Evolutionary conservation across 2,888 invertebrate species (phyloP).

Genomic region (Loripinus fragilis): DNA sequence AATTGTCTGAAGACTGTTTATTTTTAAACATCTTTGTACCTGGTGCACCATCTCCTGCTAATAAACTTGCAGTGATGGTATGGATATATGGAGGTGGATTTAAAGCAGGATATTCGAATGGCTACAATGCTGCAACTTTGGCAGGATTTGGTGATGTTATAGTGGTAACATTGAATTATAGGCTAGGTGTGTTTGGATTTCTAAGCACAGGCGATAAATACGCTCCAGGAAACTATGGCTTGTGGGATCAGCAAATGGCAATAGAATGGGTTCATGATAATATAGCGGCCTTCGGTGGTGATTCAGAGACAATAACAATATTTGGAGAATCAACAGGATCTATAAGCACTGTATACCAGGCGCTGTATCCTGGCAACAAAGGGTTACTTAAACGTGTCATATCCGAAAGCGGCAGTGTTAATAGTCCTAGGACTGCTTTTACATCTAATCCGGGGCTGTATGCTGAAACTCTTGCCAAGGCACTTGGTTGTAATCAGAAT

Average conservation of each 20-base stretch:
- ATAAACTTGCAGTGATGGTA: slow-evolving; percentile 44
- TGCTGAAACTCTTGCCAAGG: slow-evolving; percentile 15
- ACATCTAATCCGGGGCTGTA: slow-evolving; percentile 22
- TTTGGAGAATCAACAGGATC: slow-evolving; percentile 54
- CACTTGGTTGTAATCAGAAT: not conserved
- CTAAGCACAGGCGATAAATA: slow-evolving; percentile 30
- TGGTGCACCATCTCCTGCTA: not conserved
- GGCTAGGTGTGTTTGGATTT: slow-evolving; percentile 49
- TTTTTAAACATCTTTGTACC: slow-evolving; percentile 48
- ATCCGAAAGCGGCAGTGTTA: slow-evolving; percentile 46
- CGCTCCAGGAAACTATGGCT: slow-evolving; percentile 47
- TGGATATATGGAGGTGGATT: slow-evolving; percentile 52
- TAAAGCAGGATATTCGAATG: slow-evolving; percentile 18
- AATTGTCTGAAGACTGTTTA: slow-evolving; percentile 41
- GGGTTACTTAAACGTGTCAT: slow-evolving; percentile 46
- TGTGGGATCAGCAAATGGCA: slow-evolving; percentile 58
- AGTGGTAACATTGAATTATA: slow-evolving; percentile 52
- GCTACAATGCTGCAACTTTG: slow-evolving; percentile 25
- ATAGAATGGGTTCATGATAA: slow-evolving; percentile 57
- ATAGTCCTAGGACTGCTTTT: slow-evolving; percentile 25
- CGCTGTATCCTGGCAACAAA: slow-evolving; percentile 50
- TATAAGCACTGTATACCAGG: slow-evolving; percentile 44
- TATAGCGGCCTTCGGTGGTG: slow-evolving; percentile 39
- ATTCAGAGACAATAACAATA: slow-evolving; percentile 42
- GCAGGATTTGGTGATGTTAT: slow-evolving; percentile 26